Percentiles rank a stretch among this genome's conserved stretches.
These are phyloP conservation scores for Dryobota labecula DNA, from an alignment of 2,888 invertebrate species.

Conservation along the genomic window DNA sequence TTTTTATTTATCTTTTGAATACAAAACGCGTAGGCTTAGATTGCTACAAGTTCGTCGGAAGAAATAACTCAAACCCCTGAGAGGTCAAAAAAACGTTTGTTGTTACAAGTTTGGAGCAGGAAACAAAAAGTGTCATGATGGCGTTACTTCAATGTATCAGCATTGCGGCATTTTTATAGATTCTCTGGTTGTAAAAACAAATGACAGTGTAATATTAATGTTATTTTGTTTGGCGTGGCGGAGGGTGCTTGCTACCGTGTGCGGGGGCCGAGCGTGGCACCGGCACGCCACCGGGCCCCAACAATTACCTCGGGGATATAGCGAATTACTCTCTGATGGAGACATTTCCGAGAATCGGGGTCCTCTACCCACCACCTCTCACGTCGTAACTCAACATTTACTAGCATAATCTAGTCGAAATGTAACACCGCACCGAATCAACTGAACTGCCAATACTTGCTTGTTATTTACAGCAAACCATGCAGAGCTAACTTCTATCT, in stretches of 20 bases:
- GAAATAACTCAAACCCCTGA: constrained; percentile 76
- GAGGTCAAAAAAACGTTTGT: constrained; percentile 69
- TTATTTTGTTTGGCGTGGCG: constrained; percentile 53
- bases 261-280: constrained; percentile 46
- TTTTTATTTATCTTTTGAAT: constrained; percentile 64
- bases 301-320: constrained; percentile 72
- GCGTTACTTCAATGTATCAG: constrained; percentile 57
- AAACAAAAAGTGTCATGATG: constrained; percentile 70
- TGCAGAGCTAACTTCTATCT: constrained; percentile 52
- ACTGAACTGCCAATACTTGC: constrained; percentile 39
- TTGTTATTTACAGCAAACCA: constrained; percentile 57
- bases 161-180: constrained; percentile 54
- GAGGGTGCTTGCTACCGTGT: constrained; percentile 59
- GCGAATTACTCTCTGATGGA: constrained; percentile 71
- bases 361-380: constrained; percentile 42
- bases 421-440: constrained; percentile 28
- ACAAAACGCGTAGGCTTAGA: constrained; percentile 60
- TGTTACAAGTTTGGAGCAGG: constrained; percentile 71
- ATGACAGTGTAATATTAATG: constrained; percentile 64
- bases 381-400: constrained; percentile 26
- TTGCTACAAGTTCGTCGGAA: constrained; percentile 72
- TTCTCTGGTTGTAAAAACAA: constrained; percentile 68
- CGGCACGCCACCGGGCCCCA: constrained; percentile 41
- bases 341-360: constrained; percentile 71
- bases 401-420: constrained; percentile 37